Conservation (phyloP, 2,888 invertebrate genomes). For the Parasteatoda lunata region DNA sequence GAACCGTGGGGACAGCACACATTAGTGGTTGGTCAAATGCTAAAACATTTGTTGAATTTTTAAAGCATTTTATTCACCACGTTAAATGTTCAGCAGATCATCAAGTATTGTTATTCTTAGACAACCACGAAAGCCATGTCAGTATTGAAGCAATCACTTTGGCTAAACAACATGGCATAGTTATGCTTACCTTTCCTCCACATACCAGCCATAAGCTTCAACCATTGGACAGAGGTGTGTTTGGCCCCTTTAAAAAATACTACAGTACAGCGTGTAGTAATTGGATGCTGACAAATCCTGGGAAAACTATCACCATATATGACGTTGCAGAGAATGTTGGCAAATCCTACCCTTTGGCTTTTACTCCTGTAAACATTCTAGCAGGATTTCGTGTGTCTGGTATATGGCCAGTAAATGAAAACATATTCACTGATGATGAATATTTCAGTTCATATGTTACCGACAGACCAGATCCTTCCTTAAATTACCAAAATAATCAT, state of each 20-base stretch:
- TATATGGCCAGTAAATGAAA: slow-evolving; percentile 35
- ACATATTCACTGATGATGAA: slow-evolving; percentile 27
- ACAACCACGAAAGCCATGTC: slow-evolving; percentile 27
- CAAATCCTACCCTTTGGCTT: slow-evolving; percentile 21
- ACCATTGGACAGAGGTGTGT: slow-evolving; percentile 67
- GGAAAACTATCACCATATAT: slow-evolving; percentile 34
- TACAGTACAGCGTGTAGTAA: slow-evolving; percentile 71
- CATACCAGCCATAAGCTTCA: slow-evolving; percentile 75
- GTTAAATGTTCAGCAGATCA: slow-evolving; percentile 20
- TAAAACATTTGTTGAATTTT: slow-evolving; percentile 24
- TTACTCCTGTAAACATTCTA: slow-evolving; percentile 28
- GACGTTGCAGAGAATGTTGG: slow-evolving; percentile 28
- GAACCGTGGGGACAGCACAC: slow-evolving; percentile 77
- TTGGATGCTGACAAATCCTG: slow-evolving; percentile 31
- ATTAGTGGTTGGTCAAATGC: slow-evolving; percentile 24
- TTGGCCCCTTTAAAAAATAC: slow-evolving; percentile 31
- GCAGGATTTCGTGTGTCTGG: slow-evolving; percentile 26
- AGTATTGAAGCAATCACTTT: slow-evolving; percentile 11
- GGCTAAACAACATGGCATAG: slow-evolving; percentile 72
- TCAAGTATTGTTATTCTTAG: slow-evolving; percentile 13
- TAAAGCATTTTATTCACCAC: slow-evolving; percentile 32
- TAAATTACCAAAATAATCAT: slow-evolving; percentile 7
- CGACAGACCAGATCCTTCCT: slow-evolving; percentile 10
- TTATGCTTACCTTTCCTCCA: slow-evolving; percentile 74
- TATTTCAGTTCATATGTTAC: slow-evolving; percentile 19